These are phyloP conservation scores for Aselliscus stoliczkanus DNA, from an alignment of 2,797 vertebrate species.

Conservation along the genomic window DNA sequence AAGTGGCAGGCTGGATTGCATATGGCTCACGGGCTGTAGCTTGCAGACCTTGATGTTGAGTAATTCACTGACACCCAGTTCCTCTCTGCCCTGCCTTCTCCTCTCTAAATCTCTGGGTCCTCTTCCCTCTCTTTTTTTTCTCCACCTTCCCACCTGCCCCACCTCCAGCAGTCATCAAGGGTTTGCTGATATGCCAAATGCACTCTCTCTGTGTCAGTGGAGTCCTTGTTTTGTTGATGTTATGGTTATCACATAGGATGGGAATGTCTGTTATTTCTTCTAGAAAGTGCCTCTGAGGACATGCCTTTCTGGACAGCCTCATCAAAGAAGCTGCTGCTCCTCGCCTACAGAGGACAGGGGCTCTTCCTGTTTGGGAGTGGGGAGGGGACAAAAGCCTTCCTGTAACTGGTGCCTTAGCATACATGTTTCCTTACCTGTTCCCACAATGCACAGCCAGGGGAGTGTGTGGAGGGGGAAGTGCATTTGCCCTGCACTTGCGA, in stretches of 20 bases:
- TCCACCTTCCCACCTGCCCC: not conserved
- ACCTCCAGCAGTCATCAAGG: not conserved
- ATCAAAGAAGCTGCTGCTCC: not conserved
- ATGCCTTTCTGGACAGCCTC: not conserved
- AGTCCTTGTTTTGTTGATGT: too few species aligned
- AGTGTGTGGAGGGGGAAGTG: not conserved
- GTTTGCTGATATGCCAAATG: too few species aligned
- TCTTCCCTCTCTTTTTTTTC: not conserved
- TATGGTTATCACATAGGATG: not conserved
- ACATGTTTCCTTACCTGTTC: not conserved
- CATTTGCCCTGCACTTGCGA: not conserved
- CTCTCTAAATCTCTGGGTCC: not conserved
- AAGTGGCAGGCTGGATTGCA: not conserved
- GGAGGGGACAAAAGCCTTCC: not conserved
- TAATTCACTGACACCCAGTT: too few species aligned
- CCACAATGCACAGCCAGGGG: not conserved
- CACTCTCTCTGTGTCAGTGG: not conserved
- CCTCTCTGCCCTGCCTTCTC: not conserved
- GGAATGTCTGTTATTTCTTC: not conserved
- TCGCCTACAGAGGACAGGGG: not conserved
- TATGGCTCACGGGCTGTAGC: too few species aligned
- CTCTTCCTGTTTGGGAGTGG: not conserved
- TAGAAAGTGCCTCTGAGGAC: not conserved
- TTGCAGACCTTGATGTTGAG: not conserved
- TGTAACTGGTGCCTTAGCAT: accelerated